Percentiles rank a stretch among this genome's conserved stretches.
Evolutionary conservation across 2,113 vertebrate genomes (phyloP).

Genomic region (Lathamus discolor): DNA sequence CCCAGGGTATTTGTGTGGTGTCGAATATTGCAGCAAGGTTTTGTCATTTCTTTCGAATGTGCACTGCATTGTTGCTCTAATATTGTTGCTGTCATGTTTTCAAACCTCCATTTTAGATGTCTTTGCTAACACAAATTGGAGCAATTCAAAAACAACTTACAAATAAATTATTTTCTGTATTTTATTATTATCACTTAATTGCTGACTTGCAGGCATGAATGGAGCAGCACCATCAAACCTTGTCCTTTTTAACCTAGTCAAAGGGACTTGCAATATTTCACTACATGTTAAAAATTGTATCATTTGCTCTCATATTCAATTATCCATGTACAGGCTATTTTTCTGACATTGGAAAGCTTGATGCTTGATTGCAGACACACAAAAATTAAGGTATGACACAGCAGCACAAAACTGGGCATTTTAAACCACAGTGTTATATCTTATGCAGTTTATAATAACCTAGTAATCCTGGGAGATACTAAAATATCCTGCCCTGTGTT

Average conservation of each 20-base stretch:
- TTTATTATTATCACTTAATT: not conserved
- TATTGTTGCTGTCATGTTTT: not conserved
- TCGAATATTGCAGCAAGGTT: not conserved
- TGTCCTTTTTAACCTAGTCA: not conserved
- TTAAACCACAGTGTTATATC: not conserved
- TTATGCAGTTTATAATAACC: not conserved
- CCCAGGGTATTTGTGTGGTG: not conserved
- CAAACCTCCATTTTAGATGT: slow-evolving; percentile 9
- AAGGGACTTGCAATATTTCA: not conserved
- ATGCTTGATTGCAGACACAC: not conserved
- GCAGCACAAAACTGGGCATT: not conserved
- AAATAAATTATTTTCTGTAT: not conserved
- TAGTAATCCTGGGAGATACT: not conserved
- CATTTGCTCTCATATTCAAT: not conserved
- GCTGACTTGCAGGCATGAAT: not conserved
- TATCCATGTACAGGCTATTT: not conserved
- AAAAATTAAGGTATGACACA: not conserved
- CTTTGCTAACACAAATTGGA: not conserved
- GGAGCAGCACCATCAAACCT: not conserved
- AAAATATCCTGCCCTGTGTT: not conserved
- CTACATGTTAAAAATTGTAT: not conserved
- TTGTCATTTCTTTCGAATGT: slow-evolving; percentile 3
- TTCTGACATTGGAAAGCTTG: not conserved
- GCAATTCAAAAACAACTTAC: not conserved
- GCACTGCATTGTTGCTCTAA: not conserved